Conservation (phyloP, 2,113 vertebrate genomes). For the Neodontobutis hainanensis region DNA sequence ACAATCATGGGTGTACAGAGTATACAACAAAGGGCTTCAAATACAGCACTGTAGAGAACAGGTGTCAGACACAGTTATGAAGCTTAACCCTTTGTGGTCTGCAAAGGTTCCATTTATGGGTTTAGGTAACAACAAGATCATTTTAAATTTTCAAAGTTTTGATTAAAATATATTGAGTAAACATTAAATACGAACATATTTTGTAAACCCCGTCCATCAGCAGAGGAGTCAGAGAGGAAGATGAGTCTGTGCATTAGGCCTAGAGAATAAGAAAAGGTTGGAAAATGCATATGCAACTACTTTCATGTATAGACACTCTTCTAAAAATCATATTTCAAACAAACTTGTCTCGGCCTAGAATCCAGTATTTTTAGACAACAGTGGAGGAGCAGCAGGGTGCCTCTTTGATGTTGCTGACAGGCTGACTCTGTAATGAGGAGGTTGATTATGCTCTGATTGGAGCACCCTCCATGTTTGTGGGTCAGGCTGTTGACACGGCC, state of each 20-base stretch:
- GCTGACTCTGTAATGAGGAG: slow-evolving; percentile 56
- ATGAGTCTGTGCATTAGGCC: neutral
- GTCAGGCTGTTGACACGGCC: slow-evolving; percentile 53
- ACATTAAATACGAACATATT: neutral
- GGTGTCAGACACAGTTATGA: too few relatives aligned
- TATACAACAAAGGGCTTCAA: too few relatives aligned
- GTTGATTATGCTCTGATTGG: slow-evolving; percentile 59
- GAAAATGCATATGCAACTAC: neutral
- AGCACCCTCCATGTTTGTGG: slow-evolving; percentile 45
- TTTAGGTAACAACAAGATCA: too few relatives aligned
- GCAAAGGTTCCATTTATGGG: too few relatives aligned
- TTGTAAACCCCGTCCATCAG: neutral
- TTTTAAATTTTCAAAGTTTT: too few relatives aligned
- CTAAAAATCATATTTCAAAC: slow-evolving; percentile 29
- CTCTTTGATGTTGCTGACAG: slow-evolving; percentile 56
- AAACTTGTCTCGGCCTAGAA: slow-evolving; percentile 36
- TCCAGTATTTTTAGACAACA: slow-evolving; percentile 38
- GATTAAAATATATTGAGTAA: too few relatives aligned
- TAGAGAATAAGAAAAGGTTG: neutral
- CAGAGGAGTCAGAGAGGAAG: neutral
- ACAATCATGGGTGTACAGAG: too few relatives aligned
- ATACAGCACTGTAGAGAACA: too few relatives aligned
- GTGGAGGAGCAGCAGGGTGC: slow-evolving; percentile 39
- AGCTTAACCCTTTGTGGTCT: too few relatives aligned
- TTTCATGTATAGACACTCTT: slow-evolving; percentile 8